Percentiles rank a stretch among this genome's conserved stretches.
Evolutionary conservation across 2,888 invertebrate genomes (phyloP).

Genomic region (Gasteruption jaculator): DNA sequence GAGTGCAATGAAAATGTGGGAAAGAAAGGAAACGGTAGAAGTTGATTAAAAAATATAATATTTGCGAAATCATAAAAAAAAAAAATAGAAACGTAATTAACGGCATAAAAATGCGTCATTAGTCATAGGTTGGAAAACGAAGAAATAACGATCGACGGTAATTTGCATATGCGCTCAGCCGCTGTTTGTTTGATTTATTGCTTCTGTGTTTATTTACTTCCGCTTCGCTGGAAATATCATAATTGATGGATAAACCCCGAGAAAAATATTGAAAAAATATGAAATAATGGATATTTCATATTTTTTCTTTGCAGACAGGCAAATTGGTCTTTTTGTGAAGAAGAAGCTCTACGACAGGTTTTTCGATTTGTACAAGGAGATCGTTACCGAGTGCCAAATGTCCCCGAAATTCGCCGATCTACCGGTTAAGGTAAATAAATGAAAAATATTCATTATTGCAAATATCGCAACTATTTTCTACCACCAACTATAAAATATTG

Average conservation of each 20-base stretch:
- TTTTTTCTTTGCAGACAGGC: constrained; percentile 64
- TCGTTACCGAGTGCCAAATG: constrained; percentile 64
- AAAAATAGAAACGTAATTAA: too few species aligned
- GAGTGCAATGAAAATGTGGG: too few species aligned
- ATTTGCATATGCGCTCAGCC: too few species aligned
- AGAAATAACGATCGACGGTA: too few species aligned
- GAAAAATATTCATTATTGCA: constrained; percentile 10
- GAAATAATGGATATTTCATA: constrained; percentile 8
- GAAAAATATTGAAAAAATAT: too few species aligned
- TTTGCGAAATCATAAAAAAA: too few species aligned
- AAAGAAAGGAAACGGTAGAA: too few species aligned
- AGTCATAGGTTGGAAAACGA: too few species aligned
- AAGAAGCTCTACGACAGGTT: constrained; percentile 66
- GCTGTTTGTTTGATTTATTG: too few species aligned
- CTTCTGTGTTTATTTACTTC: constrained; percentile 28
- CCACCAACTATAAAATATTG: constrained; percentile 9
- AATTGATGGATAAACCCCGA: too few species aligned
- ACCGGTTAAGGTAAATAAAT: constrained; percentile 55
- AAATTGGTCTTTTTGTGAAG: constrained; percentile 73
- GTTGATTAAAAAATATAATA: not conserved
- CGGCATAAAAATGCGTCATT: too few species aligned
- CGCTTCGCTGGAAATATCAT: too few species aligned
- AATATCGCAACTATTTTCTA: constrained; percentile 2
- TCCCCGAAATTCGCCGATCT: constrained; percentile 56
- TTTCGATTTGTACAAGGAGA: constrained; percentile 60